Evolutionary conservation across 2,113 vertebrate genomes (phyloP), one percentile per base, ranked within the genome.

Genomic region (western clawed frog (Xenopus tropicalis)): DNA sequence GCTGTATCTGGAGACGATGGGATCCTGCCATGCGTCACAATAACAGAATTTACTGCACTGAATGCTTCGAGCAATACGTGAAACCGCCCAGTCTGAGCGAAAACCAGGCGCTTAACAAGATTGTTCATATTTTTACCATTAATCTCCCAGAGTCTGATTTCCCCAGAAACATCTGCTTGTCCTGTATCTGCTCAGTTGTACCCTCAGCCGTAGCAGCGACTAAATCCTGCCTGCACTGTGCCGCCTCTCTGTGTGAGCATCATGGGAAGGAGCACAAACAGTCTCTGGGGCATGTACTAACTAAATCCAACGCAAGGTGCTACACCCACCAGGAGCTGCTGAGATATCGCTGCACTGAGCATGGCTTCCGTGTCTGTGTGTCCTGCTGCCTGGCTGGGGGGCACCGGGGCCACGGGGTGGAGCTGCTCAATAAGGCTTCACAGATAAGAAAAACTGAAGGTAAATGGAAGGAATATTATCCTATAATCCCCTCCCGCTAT

Each of bases 1-100:
- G 22, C n/a, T 94, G 92, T 71, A 92, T 94, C 78, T 81, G 87
- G 9, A 83, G 77, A 13, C 86, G 92, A 65, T 94, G 91, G 85
- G 89, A 92, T 72, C 82, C 82, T 59, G 66, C 66, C 7, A 13
- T 8, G 6, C 43, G n/a, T n/a, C n/a, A n/a, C 6, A 85, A 77
- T 22, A 71, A 16, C 2, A 72, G 5, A 20, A 69, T 0, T 66
- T 92, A 78, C 24, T 93, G 91, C 70, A 90, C 90, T 16, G 85
- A 91, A 71, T 93, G 91, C 51, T 79, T 88, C 44, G 82, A 88
- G 78, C 69, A 77, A 11, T 92, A 92, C 73, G 2, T 1, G 62
- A 42, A 2, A 62, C 1, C 3, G 3, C 44, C 14, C 11, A 3
- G 1, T 1, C 29, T 64, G 19, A 11, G 11, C 16, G 43, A 29